Evolutionary conservation across 2,113 vertebrate genomes (phyloP).

Genomic region (Hemichromis elongatus): DNA sequence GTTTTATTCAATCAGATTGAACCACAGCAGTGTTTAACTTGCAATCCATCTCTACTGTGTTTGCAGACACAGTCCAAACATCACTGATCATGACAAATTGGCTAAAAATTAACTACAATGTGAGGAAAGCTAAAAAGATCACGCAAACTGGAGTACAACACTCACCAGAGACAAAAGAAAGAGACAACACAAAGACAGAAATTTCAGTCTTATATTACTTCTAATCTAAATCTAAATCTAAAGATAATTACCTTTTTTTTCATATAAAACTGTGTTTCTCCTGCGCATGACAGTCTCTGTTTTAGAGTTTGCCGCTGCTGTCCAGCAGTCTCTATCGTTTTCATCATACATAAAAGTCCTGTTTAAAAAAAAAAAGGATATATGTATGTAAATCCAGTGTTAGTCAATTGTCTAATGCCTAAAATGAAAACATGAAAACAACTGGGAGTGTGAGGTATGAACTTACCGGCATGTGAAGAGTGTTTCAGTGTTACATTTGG

Average conservation of each 20-base stretch:
- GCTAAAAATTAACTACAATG: conserved; percentile 5
- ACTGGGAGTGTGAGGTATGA: background rate
- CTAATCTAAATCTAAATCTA: no score
- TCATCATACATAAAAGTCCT: conserved; percentile 72
- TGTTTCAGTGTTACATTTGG: conserved; percentile 63
- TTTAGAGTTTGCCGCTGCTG: conserved; percentile 66
- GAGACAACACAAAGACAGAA: background rate
- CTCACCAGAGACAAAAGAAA: no score
- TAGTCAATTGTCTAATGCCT: background rate
- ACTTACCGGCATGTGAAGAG: conserved; percentile 70
- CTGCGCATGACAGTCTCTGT: conserved; percentile 51
- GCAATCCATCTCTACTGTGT: background rate
- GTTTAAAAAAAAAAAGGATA: background rate
- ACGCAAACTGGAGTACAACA: background rate
- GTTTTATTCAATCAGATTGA: background rate
- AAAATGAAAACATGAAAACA: background rate
- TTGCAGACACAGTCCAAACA: conserved; percentile 34
- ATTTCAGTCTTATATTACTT: background rate
- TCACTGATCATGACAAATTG: background rate
- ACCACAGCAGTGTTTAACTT: background rate
- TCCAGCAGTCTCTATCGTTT: conserved; percentile 73
- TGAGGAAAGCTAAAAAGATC: background rate
- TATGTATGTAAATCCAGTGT: background rate
- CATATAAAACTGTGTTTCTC: conserved; percentile 56
- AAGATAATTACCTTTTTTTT: conserved; percentile 61